Conservation (phyloP, 2,113 vertebrate genomes). For the Narcine bancroftii region DNA sequence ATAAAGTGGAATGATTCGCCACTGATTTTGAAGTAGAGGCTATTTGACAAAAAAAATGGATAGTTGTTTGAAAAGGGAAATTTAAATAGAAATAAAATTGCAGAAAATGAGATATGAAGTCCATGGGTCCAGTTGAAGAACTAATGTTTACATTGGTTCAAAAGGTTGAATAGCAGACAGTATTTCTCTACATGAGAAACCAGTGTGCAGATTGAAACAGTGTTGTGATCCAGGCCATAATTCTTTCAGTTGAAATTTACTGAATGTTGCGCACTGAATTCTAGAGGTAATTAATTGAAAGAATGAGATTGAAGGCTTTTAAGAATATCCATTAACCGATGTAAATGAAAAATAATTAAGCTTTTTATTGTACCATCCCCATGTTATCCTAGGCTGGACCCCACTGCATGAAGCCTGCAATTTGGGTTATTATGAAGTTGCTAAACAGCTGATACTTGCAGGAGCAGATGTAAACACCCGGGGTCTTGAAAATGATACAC, state of each 20-base stretch:
- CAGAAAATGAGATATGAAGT: neutral
- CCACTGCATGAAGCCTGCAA: constrained; percentile 97
- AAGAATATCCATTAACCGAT: neutral
- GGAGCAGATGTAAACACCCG: constrained; percentile 96
- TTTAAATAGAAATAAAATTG: neutral
- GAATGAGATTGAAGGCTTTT: neutral
- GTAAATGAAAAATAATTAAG: neutral
- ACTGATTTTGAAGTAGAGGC: neutral
- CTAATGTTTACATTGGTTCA: neutral
- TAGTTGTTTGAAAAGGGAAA: neutral
- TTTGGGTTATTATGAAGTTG: constrained; percentile 91
- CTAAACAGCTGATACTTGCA: constrained; percentile 87
- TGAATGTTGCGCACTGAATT: neutral
- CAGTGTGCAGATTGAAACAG: neutral
- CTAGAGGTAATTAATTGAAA: neutral
- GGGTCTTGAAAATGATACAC: constrained; percentile 93
- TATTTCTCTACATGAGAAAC: neutral
- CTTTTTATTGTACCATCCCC: neutral
- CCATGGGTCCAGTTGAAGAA: neutral
- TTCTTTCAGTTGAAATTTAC: neutral
- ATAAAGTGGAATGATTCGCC: neutral
- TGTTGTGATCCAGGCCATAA: neutral
- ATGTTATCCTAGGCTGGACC: constrained; percentile 74
- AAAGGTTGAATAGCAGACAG: neutral
- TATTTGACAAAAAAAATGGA: neutral